Conservation (phyloP, 2,888 invertebrate species). For the Lycaena phlaeas region DNA sequence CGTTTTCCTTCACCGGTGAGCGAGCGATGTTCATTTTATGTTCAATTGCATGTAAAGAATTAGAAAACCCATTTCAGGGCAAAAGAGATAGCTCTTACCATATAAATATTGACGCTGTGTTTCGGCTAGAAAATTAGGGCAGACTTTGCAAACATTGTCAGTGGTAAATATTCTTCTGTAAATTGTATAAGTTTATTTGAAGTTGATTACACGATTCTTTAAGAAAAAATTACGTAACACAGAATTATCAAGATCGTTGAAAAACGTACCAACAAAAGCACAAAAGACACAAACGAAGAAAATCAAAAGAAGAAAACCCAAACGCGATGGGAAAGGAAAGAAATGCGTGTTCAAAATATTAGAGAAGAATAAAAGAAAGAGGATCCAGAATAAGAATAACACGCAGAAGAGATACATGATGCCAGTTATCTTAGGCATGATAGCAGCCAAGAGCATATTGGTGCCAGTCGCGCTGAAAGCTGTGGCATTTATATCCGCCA, state of each 20-base stretch:
- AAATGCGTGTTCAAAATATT: conserved; percentile 45
- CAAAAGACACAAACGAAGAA: background rate
- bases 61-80: no score
- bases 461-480: conserved; percentile 79
- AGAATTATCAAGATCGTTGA: conserved; percentile 15
- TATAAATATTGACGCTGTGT: no score
- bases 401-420: conserved; percentile 71
- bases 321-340: conserved; percentile 37
- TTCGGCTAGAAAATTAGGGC: no score
- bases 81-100: no score
- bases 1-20: no score
- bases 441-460: conserved; percentile 77
- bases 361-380: conserved; percentile 23
- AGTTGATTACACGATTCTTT: no score
- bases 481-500: conserved; percentile 77
- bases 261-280: background rate
- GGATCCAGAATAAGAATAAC: conserved; percentile 31
- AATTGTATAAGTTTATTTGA: no score
- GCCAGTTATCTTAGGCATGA: conserved; percentile 75
- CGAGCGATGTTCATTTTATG: no score
- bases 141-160: no score
- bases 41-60: no score
- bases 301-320: background rate
- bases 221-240: no score
- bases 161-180: no score